Evolutionary conservation across 2,888 invertebrate species (phyloP).

Genomic region (Ennomos quercinarius): DNA sequence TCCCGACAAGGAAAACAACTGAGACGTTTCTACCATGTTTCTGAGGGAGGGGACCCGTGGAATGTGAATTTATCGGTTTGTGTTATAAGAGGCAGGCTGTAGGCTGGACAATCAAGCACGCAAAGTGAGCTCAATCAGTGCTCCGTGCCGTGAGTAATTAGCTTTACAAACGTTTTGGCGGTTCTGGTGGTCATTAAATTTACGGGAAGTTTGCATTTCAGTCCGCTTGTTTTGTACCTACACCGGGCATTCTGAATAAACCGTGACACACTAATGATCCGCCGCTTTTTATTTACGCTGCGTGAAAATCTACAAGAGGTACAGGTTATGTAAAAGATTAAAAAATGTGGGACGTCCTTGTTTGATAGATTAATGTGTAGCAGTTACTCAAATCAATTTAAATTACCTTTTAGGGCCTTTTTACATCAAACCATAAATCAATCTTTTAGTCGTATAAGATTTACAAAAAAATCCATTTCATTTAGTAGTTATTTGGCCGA

Average conservation of each 20-base stretch:
- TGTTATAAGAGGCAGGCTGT: constrained; percentile 22
- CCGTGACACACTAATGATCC: constrained; percentile 32
- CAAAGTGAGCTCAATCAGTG: constrained; percentile 32
- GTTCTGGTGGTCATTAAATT: constrained; percentile 11
- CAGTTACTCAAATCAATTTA: too few species aligned
- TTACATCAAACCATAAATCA: too few species aligned
- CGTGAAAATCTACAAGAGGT: constrained; percentile 1
- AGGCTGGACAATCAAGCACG: not conserved
- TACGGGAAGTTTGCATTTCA: constrained; percentile 33
- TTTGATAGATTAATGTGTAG: too few species aligned
- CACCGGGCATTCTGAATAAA: constrained; percentile 14
- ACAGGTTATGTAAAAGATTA: not conserved
- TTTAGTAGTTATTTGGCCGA: too few species aligned
- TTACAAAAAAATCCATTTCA: too few species aligned
- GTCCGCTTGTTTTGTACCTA: constrained; percentile 26
- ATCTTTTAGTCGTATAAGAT: too few species aligned
- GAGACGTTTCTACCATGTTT: constrained; percentile 23
- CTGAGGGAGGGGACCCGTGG: constrained; percentile 14
- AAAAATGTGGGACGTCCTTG: too few species aligned
- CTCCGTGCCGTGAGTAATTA: constrained; percentile 35
- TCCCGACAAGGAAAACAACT: constrained; percentile 18
- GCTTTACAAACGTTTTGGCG: constrained; percentile 32
- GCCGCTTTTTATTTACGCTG: constrained; percentile 5
- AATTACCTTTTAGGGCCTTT: too few species aligned
- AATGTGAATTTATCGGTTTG: constrained; percentile 30